Conservation (phyloP, 2,888 invertebrate species). For the Parnassius orleans region DNA sequence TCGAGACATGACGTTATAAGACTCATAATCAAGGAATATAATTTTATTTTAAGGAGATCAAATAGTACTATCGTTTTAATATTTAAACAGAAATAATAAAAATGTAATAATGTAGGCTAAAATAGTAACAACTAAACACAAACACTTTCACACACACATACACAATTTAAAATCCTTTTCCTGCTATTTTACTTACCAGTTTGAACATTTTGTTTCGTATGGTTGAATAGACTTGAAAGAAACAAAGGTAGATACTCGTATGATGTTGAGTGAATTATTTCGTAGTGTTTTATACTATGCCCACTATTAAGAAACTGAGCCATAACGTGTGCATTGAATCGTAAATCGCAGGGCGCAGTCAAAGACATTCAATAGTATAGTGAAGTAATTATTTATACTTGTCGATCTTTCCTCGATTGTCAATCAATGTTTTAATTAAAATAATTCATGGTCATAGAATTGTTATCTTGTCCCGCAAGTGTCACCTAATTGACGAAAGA, state of each 20-base stretch:
- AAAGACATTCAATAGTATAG: not conserved
- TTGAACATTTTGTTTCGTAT: constrained; percentile 45
- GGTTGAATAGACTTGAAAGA: not conserved
- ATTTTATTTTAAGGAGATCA: no score
- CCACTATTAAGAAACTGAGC: constrained; percentile 8
- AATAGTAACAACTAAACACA: no score
- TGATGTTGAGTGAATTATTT: constrained; percentile 15
- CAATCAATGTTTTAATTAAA: constrained; percentile 5
- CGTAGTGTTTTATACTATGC: constrained; percentile 19
- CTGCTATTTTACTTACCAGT: constrained; percentile 40
- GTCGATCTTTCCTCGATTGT: constrained; percentile 6
- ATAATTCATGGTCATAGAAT: constrained; percentile 1
- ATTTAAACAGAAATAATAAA: no score
- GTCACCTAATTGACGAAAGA: no score
- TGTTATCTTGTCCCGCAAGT: no score
- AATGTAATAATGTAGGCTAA: no score
- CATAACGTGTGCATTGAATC: constrained; percentile 4
- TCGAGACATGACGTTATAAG: no score
- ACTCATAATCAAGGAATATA: no score
- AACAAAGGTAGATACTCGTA: constrained; percentile 14
- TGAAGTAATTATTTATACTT: constrained; percentile 2
- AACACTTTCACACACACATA: no score
- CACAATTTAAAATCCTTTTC: no score
- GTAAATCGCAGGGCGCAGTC: not conserved
- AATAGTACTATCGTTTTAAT: no score